A percentile compares a stretch with the other conserved stretches of the same genome.
These are phyloP conservation scores for Caenorhabditis doughertyi DNA, from an alignment of 2,888 invertebrate species.

Conservation along the genomic window DNA sequence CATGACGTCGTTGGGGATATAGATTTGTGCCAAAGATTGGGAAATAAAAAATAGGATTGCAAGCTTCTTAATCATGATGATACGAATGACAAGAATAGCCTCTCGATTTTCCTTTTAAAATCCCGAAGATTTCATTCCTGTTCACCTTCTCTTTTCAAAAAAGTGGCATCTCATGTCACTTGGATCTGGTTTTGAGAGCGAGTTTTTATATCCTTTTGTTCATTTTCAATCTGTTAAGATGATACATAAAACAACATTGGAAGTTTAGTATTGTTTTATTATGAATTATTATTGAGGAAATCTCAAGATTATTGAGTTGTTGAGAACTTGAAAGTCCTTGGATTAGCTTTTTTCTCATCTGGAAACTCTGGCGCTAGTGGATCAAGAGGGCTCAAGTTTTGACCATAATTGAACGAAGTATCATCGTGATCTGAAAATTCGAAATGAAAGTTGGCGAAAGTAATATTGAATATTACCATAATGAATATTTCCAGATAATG, in stretches of 20 bases:
- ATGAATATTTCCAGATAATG: conserved; percentile 65
- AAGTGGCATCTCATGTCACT: conserved; percentile 38
- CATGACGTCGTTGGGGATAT: conserved; percentile 22
- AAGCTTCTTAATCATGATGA: not conserved
- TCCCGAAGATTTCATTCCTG: conserved; percentile 33
- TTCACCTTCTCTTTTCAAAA: conserved; percentile 26
- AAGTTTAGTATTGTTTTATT: conserved; percentile 30
- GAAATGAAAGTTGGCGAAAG: too few species aligned
- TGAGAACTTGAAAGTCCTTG: not conserved
- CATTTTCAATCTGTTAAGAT: not conserved
- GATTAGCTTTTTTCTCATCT: conserved; percentile 30
- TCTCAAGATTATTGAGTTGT: conserved; percentile 9
- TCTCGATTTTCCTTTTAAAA: conserved; percentile 28
- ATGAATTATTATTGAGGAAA: not conserved
- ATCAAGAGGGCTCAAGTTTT: conserved; percentile 62
- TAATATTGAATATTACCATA: conserved; percentile 29
- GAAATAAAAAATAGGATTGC: conserved; percentile 6
- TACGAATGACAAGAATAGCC: not conserved
- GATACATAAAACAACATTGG: conserved; percentile 18
- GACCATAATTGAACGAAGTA: conserved; percentile 58
- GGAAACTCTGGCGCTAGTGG: conserved; percentile 49
- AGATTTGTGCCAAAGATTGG: conserved; percentile 24
- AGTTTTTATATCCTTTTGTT: conserved; percentile 28
- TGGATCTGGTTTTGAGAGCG: conserved; percentile 42
- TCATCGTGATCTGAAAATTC: conserved; percentile 61